phyloP scores from a whole-genome alignment of 2,797 vertebrate genomes.

The Syngnathus rostellatus region DNA sequence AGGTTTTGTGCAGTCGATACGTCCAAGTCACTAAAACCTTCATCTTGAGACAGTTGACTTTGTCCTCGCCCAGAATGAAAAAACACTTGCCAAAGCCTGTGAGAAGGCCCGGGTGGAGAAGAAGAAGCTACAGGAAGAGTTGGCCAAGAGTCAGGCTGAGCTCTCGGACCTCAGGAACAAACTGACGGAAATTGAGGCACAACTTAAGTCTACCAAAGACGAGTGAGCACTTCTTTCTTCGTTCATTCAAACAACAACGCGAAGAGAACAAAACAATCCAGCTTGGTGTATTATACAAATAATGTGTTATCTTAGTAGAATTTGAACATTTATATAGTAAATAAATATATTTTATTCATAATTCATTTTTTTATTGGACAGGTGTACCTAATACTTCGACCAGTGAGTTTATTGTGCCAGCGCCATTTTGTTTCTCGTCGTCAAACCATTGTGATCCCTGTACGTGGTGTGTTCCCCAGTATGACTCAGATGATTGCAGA shows the following conservation, averaged over 20 bases:
- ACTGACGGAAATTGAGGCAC: slow-evolving; percentile 73
- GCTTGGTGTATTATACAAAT: too few relatives aligned
- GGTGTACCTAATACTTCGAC: neutral
- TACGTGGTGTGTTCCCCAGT: slow-evolving; percentile 51
- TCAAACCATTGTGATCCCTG: neutral
- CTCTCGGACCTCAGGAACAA: slow-evolving; percentile 64
- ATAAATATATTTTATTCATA: too few relatives aligned
- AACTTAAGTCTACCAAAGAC: slow-evolving; percentile 77
- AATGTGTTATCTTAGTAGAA: too few relatives aligned
- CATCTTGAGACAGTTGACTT: slow-evolving; percentile 12
- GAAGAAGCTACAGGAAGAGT: slow-evolving; percentile 69
- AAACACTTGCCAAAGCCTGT: slow-evolving; percentile 60
- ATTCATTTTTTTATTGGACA: neutral
- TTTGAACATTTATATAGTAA: too few relatives aligned
- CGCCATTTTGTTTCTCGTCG: too few relatives aligned
- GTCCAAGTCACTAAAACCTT: slow-evolving; percentile 13
- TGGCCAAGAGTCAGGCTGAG: slow-evolving; percentile 68
- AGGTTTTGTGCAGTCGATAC: slow-evolving; percentile 57
- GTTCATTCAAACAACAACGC: too few relatives aligned
- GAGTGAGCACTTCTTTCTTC: slow-evolving; percentile 70
- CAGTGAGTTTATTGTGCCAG: neutral
- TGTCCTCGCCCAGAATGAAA: slow-evolving; percentile 51
- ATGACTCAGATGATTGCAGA: slow-evolving; percentile 84
- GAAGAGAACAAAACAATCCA: too few relatives aligned
- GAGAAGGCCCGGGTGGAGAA: slow-evolving; percentile 70